Evolutionary conservation across 2,888 invertebrate species (phyloP), one percentile per base, ranked within the genome.

Genomic region (Andrena dorsata): DNA sequence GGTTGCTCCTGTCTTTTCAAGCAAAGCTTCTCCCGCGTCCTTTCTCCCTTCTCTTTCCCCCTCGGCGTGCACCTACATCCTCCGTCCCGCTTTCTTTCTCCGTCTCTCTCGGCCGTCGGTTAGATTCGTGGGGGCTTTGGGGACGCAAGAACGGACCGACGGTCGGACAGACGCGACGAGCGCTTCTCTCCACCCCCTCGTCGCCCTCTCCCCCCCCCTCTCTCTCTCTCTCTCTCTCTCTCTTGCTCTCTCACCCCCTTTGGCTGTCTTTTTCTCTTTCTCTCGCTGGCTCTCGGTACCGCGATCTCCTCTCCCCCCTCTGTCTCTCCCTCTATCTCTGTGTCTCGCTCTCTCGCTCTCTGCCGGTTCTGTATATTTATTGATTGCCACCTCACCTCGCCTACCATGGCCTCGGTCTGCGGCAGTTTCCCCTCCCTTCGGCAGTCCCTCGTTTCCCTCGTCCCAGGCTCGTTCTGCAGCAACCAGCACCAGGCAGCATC

Each of bases 361-460:
- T 79, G 88, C 84, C 81, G 90, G 91, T 92, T 92, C 93, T 93
- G 93, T 93, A 93, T 93, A 93, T 93, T 93, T 93, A 93, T 93
- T 93, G 93, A 93, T 93, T 93, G 93, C 93, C 93, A 92, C 93
- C 92, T 92, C 93, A 91, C 89, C 90, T 92, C 90, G 87, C 88
- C 89, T 89, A 87, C 88, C 86, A 89, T 87, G 88, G 88, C 87
- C 89, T 86, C 86, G 90, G 87, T 88, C 90, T 90, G 88, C 89
- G 89, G 89, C 88, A 88, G 88, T 86, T 87, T 90, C 89, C 84
- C 83, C 84, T 79, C 83, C 80, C 88, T 76, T 86, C 86, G 63
- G 73, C 82, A 81, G 87, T 85, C 83, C 85, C 82, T 82, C 83
- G 81, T 86, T 86, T 86, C 83, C 83, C 88, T 84, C 82, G 83